These are phyloP conservation scores for Dicaeum eximium DNA, from an alignment of 2,113 vertebrate genomes.

Conservation along the genomic window DNA sequence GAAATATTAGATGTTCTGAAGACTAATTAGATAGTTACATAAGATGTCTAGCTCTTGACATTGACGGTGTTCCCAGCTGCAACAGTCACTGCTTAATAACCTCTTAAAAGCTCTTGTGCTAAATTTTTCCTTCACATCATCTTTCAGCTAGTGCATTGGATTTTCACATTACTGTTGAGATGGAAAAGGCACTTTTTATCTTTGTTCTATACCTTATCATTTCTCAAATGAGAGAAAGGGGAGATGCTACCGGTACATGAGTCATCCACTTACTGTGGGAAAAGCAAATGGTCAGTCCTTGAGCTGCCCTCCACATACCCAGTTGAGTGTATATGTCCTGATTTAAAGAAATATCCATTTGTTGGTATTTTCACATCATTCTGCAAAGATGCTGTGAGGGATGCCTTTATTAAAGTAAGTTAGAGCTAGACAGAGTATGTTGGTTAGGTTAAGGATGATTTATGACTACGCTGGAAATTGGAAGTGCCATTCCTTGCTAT, in stretches of 20 bases:
- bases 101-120: neutral
- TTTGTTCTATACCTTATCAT: neutral
- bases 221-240: neutral
- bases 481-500: neutral
- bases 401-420: neutral
- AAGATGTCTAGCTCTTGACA: slow-evolving; percentile 1
- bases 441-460: neutral
- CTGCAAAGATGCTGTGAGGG: neutral
- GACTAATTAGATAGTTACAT: neutral
- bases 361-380: neutral
- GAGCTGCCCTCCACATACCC: neutral
- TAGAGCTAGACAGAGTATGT: neutral
- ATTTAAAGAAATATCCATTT: neutral
- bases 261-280: neutral
- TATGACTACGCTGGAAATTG: neutral
- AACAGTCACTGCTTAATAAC: neutral
- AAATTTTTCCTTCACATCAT: neutral
- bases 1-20: neutral
- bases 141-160: neutral
- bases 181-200: neutral
- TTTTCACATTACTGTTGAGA: neutral
- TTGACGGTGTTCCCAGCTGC: neutral
- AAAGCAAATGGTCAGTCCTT: neutral
- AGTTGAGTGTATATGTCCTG: neutral
- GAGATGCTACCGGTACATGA: fast-evolving